A percentile compares a stretch with the other conserved stretches of the same genome.
These are phyloP conservation scores for Corythoichthys intestinalis DNA, from an alignment of 2,113 vertebrate species.

Conservation along the genomic window DNA sequence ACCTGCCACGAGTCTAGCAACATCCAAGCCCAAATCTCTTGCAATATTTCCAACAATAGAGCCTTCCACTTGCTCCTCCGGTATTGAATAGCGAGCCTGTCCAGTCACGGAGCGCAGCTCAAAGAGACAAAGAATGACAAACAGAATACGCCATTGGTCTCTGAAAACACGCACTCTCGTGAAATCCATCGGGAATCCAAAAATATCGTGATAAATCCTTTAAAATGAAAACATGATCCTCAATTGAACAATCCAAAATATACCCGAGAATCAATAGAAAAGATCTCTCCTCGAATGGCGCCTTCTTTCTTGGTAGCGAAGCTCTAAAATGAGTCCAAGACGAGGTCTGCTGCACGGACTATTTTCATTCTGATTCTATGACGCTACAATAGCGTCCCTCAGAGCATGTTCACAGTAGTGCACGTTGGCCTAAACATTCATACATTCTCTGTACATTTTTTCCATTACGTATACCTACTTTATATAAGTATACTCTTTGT, in stretches of 20 bases:
- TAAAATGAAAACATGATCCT: background rate
- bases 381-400: constrained; percentile 68
- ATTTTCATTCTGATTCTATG: constrained; percentile 35
- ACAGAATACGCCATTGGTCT: constrained; percentile 35
- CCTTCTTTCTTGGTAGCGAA: background rate
- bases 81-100: constrained; percentile 65
- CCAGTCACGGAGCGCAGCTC: constrained; percentile 34
- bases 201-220: background rate
- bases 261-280: no score
- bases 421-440: background rate
- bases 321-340: constrained; percentile 44
- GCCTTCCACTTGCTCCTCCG: constrained; percentile 74
- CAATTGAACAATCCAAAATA: background rate
- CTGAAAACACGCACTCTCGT: constrained; percentile 7
- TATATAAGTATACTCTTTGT: background rate
- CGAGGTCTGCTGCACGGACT: constrained; percentile 20
- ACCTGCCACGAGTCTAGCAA: constrained; percentile 65
- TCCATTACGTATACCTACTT: no score
- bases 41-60: constrained; percentile 75
- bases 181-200: constrained; percentile 27
- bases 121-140: constrained; percentile 52
- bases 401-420: constrained; percentile 42
- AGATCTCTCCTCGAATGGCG: background rate
- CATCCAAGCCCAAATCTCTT: constrained; percentile 71
- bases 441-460: background rate